phyloP scores from a whole-genome alignment of 1,140 invertebrate genomes.

The Drosophila tani region DNA sequence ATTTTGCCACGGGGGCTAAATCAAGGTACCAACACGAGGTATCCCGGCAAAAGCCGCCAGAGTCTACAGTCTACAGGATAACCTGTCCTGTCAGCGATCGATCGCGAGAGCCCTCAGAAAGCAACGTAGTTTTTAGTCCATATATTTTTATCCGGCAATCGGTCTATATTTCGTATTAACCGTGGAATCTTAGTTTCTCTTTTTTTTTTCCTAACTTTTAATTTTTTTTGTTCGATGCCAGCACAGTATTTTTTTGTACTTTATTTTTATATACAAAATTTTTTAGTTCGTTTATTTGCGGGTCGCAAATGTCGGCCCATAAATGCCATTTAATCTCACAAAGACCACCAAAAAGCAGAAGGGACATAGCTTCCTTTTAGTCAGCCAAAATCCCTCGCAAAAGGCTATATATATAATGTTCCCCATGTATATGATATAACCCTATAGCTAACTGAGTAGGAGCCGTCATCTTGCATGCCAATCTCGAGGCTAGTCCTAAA shows the following conservation, averaged over 20 bases:
- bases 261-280: conserved; percentile 55
- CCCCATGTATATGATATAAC: conserved; percentile 11
- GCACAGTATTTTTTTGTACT: conserved; percentile 73
- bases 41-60: conserved; percentile 40
- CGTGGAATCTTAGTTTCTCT: conserved; percentile 43
- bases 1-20: conserved; percentile 9
- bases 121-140: conserved; percentile 38
- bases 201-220: neutral
- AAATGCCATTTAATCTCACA: conserved; percentile 59
- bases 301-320: conserved; percentile 3
- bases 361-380: conserved; percentile 26
- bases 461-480: conserved; percentile 56
- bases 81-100: neutral
- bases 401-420: conserved; percentile 18
- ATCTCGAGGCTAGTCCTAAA: conserved; percentile 57
- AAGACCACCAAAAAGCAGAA: conserved; percentile 46
- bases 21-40: neutral
- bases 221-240: conserved; percentile 40
- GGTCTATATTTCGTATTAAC: conserved; percentile 29
- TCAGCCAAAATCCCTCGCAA: conserved; percentile 61
- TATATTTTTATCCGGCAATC: conserved; percentile 54
- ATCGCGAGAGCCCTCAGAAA: conserved; percentile 30
- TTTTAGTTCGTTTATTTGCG: conserved; percentile 23
- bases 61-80: conserved; percentile 17
- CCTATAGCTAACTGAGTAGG: conserved; percentile 37